Percentiles rank a stretch among this genome's conserved stretches.
Conservation (phyloP, 2,113 vertebrate species). For the Illadopsis cleaveri region DNA sequence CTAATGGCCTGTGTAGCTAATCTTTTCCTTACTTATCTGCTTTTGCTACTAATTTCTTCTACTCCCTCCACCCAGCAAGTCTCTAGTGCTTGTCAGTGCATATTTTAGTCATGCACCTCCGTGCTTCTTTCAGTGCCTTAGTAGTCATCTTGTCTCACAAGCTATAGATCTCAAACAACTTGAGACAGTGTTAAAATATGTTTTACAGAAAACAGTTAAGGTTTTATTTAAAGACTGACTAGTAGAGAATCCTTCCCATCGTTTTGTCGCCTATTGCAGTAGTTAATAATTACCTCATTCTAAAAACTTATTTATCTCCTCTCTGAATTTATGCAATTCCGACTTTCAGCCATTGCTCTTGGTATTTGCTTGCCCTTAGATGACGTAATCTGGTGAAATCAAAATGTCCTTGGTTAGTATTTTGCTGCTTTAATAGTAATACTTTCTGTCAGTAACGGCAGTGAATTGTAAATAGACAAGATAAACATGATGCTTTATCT, state of each 20-base stretch:
- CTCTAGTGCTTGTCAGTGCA: not conserved
- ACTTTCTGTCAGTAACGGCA: not conserved
- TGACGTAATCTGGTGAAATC: not conserved
- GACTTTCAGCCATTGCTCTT: not conserved
- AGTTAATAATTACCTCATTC: conserved; percentile 41
- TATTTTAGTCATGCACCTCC: not conserved
- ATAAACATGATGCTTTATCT: not conserved
- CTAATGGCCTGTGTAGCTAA: not conserved
- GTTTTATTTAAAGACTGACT: not conserved
- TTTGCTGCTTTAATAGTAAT: not conserved
- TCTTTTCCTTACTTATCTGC: not conserved
- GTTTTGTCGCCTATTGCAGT: not conserved
- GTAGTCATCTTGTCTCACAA: not conserved
- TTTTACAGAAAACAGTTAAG: not conserved
- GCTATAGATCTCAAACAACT: not conserved
- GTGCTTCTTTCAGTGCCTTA: not conserved
- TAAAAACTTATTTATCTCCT: conserved; percentile 4
- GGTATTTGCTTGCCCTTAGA: not conserved
- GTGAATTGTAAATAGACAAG: not conserved
- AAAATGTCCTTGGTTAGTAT: conserved; percentile 13
- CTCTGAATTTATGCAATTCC: conserved; percentile 10
- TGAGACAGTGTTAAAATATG: not conserved
- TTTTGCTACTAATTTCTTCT: not conserved
- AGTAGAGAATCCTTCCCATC: not conserved
- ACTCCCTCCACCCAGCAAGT: not conserved